A percentile compares a stretch with the other conserved stretches of the same genome.
Conservation (phyloP, 2,888 invertebrate genomes). For the Panorpa germanica region DNA sequence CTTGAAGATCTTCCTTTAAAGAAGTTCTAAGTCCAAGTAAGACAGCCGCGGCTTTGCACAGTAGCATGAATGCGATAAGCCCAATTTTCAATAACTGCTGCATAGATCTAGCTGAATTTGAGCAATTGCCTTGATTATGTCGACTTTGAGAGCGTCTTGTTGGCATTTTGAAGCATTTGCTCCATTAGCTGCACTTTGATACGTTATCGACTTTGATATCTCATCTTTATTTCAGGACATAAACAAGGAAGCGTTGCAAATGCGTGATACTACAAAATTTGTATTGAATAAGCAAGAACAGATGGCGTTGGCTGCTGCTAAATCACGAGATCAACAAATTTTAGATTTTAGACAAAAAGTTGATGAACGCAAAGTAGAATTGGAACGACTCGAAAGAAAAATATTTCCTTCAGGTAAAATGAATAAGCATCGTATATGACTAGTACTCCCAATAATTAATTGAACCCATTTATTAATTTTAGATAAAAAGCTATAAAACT, state of each 20-base stretch:
- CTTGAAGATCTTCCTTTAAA: no score
- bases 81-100: no score
- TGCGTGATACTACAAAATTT: slow-evolving; percentile 47
- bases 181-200: slow-evolving; percentile 1
- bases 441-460: not conserved
- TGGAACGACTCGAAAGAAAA: slow-evolving; percentile 58
- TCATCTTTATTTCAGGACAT: slow-evolving; percentile 28
- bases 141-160: no score
- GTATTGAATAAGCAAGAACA: slow-evolving; percentile 50
- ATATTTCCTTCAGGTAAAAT: slow-evolving; percentile 42
- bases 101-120: no score
- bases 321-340: slow-evolving; percentile 41
- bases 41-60: no score
- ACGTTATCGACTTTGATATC: not conserved
- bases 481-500: no score
- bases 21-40: no score
- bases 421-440: slow-evolving; percentile 14
- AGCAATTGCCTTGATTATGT: no score
- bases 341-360: slow-evolving; percentile 47
- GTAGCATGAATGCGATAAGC: no score
- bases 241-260: slow-evolving; percentile 52
- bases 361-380: slow-evolving; percentile 45
- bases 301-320: slow-evolving; percentile 44
- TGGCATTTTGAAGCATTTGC: no score
- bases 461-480: not conserved